Evolutionary conservation across 2,888 invertebrate species (phyloP), one percentile per base, ranked within the genome.

Genomic region (Caenorhabditis angaria): DNA sequence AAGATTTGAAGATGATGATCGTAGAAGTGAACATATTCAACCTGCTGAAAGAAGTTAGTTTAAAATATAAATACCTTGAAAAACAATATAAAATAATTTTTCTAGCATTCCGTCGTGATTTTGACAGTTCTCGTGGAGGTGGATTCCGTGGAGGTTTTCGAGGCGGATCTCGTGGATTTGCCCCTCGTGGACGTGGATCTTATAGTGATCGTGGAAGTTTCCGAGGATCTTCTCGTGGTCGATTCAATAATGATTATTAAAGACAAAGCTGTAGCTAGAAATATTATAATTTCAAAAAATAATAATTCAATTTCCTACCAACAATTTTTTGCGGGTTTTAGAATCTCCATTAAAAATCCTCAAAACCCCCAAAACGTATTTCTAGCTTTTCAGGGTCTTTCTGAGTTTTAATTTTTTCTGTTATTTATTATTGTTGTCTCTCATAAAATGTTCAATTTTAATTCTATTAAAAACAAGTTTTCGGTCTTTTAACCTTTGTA

Each of bases 101-200:
- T 51, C 51, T 22, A 32, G 63, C 47, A 20, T 62, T 54, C 24
- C 66, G 67, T 56, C 66, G 75, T 20, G 68, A 68, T 67, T 61
- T 55, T 12, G 66, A 65, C 12, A 67, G 71, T 28, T 10, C 61
- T 1, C 56, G 61, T 28, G 63, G 64, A 5, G 60, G 63, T 18
- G 64, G 61, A 61, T 74, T 69, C 57, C 66, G 66, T 25, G 68
- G 69, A 0, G 65, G 60, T 56, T 53, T 47, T 61, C 29, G 65
- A 29, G 59, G 50, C 6, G 6, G 22, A 22, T 50, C 22, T 50
- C 50, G 50, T 22, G 50, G 50, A 22, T 41, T 41, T 41, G 5
- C 41, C 14, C 41, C 41, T 3, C 41, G 41, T 22, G 25, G 51
- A 4, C 24, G 25, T 24, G 51, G 51, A 4, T 22, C 24, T 2